A percentile compares a stretch with the other conserved stretches of the same genome.
phyloP scores from a whole-genome alignment of 2,888 invertebrate species.

The Idaea biselata region DNA sequence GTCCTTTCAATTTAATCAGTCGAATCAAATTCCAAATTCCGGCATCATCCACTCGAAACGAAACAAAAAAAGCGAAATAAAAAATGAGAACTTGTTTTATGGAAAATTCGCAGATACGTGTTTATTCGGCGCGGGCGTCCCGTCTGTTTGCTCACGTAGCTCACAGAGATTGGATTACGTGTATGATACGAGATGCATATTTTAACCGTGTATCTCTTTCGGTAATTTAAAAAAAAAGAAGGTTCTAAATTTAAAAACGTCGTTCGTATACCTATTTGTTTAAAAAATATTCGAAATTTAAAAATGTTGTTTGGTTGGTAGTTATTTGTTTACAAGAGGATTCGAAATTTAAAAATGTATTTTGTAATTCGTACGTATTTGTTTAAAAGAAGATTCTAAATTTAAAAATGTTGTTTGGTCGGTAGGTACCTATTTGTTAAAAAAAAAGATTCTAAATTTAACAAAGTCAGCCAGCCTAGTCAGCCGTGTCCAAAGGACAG shows the following conservation, averaged over 20 bases:
- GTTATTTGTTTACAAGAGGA: neutral
- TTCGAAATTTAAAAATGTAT: no score
- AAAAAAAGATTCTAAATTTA: neutral
- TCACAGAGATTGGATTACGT: slow-evolving; percentile 23
- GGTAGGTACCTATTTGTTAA: neutral
- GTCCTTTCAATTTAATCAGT: neutral
- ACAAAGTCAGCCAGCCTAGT: neutral
- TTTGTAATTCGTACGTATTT: no score
- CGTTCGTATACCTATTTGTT: neutral
- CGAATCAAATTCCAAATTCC: neutral
- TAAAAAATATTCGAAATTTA: neutral
- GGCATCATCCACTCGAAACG: neutral
- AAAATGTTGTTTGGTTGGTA: neutral
- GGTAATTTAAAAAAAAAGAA: slow-evolving; percentile 9
- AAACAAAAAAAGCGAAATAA: neutral
- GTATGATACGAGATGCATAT: slow-evolving; percentile 28
- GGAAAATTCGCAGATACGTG: slow-evolving; percentile 1
- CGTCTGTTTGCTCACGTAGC: slow-evolving; percentile 20
- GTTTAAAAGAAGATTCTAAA: slow-evolving; percentile 1
- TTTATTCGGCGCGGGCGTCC: slow-evolving; percentile 6
- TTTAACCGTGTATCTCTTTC: slow-evolving; percentile 21
- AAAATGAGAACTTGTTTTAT: neutral
- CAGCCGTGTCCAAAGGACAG: neutral
- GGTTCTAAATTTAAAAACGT: neutral
- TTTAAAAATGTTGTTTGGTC: neutral